A percentile compares a stretch with the other conserved stretches of the same genome.
These are phyloP conservation scores for Xiphias gladius DNA, from an alignment of 2,113 vertebrate species.

Conservation along the genomic window DNA sequence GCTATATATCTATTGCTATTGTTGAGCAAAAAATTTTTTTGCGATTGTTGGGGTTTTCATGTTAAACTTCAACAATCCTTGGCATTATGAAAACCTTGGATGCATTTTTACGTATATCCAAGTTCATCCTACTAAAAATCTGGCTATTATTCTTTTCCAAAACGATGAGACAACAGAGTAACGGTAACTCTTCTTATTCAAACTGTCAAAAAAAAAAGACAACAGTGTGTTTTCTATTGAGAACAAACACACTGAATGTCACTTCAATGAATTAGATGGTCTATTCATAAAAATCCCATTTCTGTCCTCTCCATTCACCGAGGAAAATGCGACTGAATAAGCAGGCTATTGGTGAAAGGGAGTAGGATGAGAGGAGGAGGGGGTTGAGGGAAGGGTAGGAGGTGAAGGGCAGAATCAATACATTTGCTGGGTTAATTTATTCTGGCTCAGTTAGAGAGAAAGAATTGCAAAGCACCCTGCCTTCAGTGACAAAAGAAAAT, in stretches of 20 bases:
- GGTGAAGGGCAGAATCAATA: conserved; percentile 74
- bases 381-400: conserved; percentile 53
- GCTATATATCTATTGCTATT: neutral
- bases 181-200: neutral
- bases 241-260: conserved; percentile 47
- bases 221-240: conserved; percentile 32
- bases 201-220: conserved; percentile 1
- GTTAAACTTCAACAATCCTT: neutral
- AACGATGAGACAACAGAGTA: neutral
- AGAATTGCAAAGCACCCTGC: conserved; percentile 26
- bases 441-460: conserved; percentile 43
- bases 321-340: conserved; percentile 68
- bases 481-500: conserved; percentile 61
- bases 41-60: no score
- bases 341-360: conserved; percentile 70
- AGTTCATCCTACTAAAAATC: neutral
- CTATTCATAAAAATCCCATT: conserved; percentile 66
- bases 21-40: neutral
- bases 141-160: neutral
- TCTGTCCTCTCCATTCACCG: conserved; percentile 62
- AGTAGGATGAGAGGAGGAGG: conserved; percentile 44
- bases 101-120: neutral
- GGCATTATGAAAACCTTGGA: neutral
- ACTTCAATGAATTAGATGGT: conserved; percentile 51
- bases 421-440: conserved; percentile 73